These are phyloP conservation scores for Plagiodera versicolora DNA, from an alignment of 2,888 invertebrate species.

Conservation along the genomic window DNA sequence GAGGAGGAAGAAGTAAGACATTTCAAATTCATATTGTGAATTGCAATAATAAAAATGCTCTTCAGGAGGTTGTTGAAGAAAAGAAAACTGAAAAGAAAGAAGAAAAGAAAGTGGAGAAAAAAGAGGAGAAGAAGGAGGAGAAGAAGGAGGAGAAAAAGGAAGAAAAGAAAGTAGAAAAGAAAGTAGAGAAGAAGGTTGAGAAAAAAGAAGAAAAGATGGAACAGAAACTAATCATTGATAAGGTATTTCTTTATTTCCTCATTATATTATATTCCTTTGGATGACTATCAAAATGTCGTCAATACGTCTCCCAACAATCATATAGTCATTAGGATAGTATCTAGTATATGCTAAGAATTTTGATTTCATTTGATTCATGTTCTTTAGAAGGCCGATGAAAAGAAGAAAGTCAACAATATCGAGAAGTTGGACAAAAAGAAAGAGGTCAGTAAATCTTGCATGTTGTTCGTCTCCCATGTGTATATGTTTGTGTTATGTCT, in stretches of 20 bases:
- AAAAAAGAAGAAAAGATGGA: slow-evolving; percentile 39
- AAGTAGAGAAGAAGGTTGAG: slow-evolving; percentile 47
- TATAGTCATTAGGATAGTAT: background rate
- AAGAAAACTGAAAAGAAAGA: slow-evolving; percentile 45
- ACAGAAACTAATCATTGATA: slow-evolving; percentile 32
- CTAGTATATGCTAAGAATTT: background rate
- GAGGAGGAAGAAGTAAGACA: slow-evolving; percentile 36
- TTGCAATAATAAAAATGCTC: background rate
- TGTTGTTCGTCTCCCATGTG: slow-evolving; percentile 25
- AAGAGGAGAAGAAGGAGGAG: slow-evolving; percentile 48
- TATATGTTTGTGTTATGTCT: slow-evolving; percentile 33
- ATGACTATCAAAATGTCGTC: no score
- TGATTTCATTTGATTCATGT: background rate
- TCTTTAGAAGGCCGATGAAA: slow-evolving; percentile 45
- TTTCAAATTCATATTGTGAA: no score
- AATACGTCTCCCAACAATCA: background rate
- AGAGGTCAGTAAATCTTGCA: slow-evolving; percentile 42
- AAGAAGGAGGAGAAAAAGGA: slow-evolving; percentile 46
- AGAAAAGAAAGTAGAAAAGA: slow-evolving; percentile 46
- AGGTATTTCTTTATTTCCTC: slow-evolving; percentile 20
- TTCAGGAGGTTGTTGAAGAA: slow-evolving; percentile 31
- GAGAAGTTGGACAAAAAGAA: slow-evolving; percentile 46
- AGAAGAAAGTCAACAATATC: slow-evolving; percentile 49
- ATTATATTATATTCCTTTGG: background rate
- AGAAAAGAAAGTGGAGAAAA: slow-evolving; percentile 46